Evolutionary conservation across 2,888 invertebrate species (phyloP), one percentile per base, ranked within the genome.

Genomic region (Cantharis nigra): DNA sequence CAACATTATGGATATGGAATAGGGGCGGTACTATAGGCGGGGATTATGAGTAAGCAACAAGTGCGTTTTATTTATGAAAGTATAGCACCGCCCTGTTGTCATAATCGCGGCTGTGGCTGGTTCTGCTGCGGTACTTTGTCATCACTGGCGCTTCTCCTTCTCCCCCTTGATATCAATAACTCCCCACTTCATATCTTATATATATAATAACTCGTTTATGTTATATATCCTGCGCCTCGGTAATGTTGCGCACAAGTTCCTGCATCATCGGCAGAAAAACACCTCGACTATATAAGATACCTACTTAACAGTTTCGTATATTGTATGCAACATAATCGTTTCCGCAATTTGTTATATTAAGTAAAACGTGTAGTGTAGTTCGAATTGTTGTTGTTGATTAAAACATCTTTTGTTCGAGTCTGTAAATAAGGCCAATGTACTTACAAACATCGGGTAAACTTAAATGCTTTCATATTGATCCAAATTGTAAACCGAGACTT

Each of bases 21-120:
- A 84, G 85, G 85, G 88, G 87, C 88, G 87, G 84, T 82, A 81
- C 82, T 73, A 90, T 90, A 90, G 91, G 91, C 91, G 91, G 91
- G 89, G 91, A 91, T 91, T 90, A 91, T 89, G 89, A 89, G 86
- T 88, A 88, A 84, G 90, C 89, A 90, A 90, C 91, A 92, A 91
- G 92, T 92, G 91, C 90, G 91, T 91, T 91, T 91, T 92, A 92
- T 92, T 92, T 92, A 92, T 92, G 92, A 92, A 91, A 89, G 89
- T 89, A 88, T 89, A 90, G 90, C 91, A 87, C 92, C 92, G 91
- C 92, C 92, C 91, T 87, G 90, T 91, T 92, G 92, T 92, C 92
- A 92, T 92, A 92, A 92, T 91, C 90, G 91, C 87, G 87, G 89
- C 90, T 90, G 90, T 91, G 91, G 91, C 91, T 92, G 92, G 92